Conservation (phyloP, 2,113 vertebrate genomes). For the Tyto alba region DNA sequence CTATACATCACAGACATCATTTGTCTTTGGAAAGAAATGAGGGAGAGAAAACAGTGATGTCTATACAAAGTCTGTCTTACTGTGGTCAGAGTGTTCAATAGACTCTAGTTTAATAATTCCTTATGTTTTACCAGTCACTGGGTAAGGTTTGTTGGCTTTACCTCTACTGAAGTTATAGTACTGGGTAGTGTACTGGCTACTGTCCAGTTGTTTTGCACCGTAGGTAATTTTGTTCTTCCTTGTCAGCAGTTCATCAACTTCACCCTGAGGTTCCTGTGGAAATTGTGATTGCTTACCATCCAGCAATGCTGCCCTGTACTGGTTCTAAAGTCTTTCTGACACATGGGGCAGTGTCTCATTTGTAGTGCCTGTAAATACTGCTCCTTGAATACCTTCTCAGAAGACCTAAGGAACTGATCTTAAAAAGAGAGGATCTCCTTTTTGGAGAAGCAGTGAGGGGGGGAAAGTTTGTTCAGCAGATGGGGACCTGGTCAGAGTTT, state of each 20-base stretch:
- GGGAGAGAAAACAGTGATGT: neutral
- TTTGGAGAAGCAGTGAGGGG: neutral
- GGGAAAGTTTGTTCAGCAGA: neutral
- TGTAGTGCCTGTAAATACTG: neutral
- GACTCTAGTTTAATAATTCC: neutral
- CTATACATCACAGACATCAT: neutral
- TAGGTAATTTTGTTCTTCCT: neutral
- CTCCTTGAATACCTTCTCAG: neutral
- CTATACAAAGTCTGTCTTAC: neutral
- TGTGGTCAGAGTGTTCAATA: neutral
- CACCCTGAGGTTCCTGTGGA: neutral
- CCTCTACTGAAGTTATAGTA: neutral
- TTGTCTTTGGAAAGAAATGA: neutral
- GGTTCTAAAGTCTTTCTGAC: too few species aligned
- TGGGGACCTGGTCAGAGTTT: neutral
- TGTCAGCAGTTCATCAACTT: neutral
- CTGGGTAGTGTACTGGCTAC: neutral
- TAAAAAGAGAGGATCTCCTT: too few species aligned
- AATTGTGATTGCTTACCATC: neutral
- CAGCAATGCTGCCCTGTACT: too few species aligned
- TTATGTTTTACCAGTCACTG: neutral
- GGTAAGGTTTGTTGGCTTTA: neutral
- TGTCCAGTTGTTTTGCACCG: neutral
- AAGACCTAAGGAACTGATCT: neutral
- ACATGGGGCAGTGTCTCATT: neutral